Conservation (phyloP, 2,797 vertebrate genomes). For the Emys orbicularis region DNA sequence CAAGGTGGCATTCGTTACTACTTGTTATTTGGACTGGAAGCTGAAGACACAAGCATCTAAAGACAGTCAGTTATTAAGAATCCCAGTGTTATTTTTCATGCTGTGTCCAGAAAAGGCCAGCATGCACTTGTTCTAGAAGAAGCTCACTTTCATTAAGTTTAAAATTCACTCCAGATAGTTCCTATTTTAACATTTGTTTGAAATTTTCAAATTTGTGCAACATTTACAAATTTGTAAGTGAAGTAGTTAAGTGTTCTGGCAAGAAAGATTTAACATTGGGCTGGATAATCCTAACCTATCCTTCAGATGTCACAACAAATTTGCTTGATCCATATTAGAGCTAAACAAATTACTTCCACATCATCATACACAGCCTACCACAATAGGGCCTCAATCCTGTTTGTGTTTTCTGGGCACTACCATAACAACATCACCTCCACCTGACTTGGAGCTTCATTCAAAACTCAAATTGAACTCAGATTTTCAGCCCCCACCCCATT, state of each 20-base stretch:
- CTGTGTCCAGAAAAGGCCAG: not conserved
- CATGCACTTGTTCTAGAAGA: not conserved
- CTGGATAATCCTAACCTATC: not conserved
- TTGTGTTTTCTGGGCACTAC: not conserved
- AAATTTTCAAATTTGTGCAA: not conserved
- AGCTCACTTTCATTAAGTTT: not conserved
- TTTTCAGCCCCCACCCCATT: not conserved
- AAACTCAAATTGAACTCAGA: not conserved
- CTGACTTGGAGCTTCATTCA: not conserved
- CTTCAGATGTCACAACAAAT: not conserved
- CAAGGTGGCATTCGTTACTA: not conserved
- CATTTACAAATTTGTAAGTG: not conserved
- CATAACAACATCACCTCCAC: not conserved
- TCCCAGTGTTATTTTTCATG: not conserved
- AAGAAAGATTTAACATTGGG: not conserved
- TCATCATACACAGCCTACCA: not conserved
- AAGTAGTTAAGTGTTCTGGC: not conserved
- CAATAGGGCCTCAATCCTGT: not conserved
- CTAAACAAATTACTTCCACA: not conserved
- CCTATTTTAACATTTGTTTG: not conserved
- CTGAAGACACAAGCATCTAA: no score
- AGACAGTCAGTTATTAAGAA: not conserved
- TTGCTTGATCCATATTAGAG: not conserved
- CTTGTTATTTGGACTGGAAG: not conserved
- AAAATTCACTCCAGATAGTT: not conserved